phyloP scores from a whole-genome alignment of 2,888 invertebrate species.

The Macrosoma leucophasiata region DNA sequence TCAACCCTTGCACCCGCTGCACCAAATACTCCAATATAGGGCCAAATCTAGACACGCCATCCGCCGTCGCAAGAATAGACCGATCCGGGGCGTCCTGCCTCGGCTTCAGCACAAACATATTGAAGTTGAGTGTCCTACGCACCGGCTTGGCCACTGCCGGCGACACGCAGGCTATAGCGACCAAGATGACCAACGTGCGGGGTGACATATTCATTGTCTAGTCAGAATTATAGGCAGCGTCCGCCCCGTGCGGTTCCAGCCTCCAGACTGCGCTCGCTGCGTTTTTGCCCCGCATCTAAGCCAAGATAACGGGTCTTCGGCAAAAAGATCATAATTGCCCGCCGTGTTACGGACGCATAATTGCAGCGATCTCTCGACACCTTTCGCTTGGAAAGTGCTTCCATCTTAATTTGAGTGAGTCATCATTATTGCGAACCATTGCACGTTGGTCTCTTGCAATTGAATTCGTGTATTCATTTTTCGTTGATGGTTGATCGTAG shows the following conservation, averaged over 20 bases:
- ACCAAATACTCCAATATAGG: slow-evolving; percentile 80
- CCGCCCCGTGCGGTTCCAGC: slow-evolving; percentile 44
- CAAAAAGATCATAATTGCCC: slow-evolving; percentile 72
- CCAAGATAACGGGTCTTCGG: slow-evolving; percentile 65
- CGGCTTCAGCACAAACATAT: slow-evolving; percentile 62
- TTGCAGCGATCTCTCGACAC: slow-evolving; percentile 64
- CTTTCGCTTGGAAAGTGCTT: slow-evolving; percentile 72
- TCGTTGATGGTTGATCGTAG: slow-evolving; percentile 7
- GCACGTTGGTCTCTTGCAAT: slow-evolving; percentile 30
- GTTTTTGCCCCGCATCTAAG: slow-evolving; percentile 63
- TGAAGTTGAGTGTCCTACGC: slow-evolving; percentile 61
- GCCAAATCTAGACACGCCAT: slow-evolving; percentile 77
- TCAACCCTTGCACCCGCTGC: slow-evolving; percentile 81
- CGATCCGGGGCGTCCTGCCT: slow-evolving; percentile 47
- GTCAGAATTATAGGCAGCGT: slow-evolving; percentile 40
- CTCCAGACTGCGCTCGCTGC: slow-evolving; percentile 52
- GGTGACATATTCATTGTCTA: slow-evolving; percentile 32
- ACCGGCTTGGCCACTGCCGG: slow-evolving; percentile 49
- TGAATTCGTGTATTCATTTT: slow-evolving; percentile 6
- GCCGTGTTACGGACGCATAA: slow-evolving; percentile 52
- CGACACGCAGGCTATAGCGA: slow-evolving; percentile 42
- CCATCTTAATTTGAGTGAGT: slow-evolving; percentile 61
- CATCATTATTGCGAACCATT: slow-evolving; percentile 41
- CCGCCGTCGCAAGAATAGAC: slow-evolving; percentile 48
- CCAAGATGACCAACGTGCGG: slow-evolving; percentile 39